A percentile compares a stretch with the other conserved stretches of the same genome.
Conservation (phyloP, 1,140 invertebrate species). For the Cephus cinctus region DNA sequence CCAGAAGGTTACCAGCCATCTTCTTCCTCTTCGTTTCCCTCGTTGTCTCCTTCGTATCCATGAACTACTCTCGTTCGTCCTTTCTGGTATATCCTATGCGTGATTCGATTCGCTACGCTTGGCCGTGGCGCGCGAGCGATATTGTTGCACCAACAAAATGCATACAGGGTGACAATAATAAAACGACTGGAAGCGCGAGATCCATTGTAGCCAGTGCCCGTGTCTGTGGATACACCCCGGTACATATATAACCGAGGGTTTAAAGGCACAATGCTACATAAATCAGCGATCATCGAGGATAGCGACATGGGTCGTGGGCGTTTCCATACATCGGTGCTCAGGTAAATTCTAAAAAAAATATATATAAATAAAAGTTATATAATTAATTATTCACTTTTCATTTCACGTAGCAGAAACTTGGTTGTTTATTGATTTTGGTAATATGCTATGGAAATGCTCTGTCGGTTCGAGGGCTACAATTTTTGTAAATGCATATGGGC, state of each 20-base stretch:
- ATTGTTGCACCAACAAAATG: conserved; percentile 24
- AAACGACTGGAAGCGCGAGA: conserved; percentile 7
- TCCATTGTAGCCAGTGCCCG: not conserved
- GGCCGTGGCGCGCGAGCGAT: conserved; percentile 8
- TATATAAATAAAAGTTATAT: conserved; percentile 2
- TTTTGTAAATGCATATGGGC: too few species aligned
- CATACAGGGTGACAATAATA: conserved; percentile 2
- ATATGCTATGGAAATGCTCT: too few species aligned
- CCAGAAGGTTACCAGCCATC: not conserved
- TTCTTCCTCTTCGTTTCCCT: conserved; percentile 3
- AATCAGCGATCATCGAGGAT: conserved; percentile 12
- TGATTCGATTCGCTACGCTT: conserved; percentile 21
- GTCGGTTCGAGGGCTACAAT: too few species aligned
- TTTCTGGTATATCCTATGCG: conserved; percentile 3
- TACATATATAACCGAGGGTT: conserved; percentile 7
- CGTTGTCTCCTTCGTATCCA: conserved; percentile 1
- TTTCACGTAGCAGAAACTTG: too few species aligned
- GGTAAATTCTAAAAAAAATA: too few species aligned
- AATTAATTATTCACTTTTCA: too few species aligned
- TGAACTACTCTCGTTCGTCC: not conserved
- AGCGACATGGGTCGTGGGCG: not conserved
- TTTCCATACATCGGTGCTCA: too few species aligned
- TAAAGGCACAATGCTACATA: conserved; percentile 11
- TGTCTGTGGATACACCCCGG: not conserved
- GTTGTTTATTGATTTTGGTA: too few species aligned